Evolutionary conservation across 2,113 vertebrate genomes (phyloP), one percentile per base, ranked within the genome.

Genomic region (Clarias macrocephalus): DNA sequence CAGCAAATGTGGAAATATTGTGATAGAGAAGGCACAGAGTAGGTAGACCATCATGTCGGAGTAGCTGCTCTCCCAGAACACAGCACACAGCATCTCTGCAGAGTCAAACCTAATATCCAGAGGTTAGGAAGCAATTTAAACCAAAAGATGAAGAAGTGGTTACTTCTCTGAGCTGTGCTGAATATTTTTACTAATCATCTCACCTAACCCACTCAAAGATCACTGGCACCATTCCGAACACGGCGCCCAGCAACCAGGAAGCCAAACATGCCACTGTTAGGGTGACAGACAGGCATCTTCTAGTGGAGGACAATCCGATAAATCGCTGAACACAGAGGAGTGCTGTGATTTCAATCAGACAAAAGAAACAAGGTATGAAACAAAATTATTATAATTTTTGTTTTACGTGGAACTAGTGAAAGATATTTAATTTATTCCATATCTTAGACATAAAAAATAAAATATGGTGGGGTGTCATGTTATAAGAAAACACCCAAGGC

Each of bases 31-130:
- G 18, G 91, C 85, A 80, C 94, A 94, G 59, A 95, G 91, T 68
- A 95, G 94, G 92, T 95, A 95, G 82, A 93, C 88, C 89, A 94
- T 63, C 95, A 95, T 94, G 91, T 95, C 94, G 1, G 94, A 94
- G 90, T 93, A 95, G 86, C 91, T 94, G 89, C 76, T 91, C 87
- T 94, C 93, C 95, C 94, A 95, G 89, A 95, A 95, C 63, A 95
- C 94, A 4, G 94, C 92, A 73, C 95, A 95, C 80, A 95, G 88
- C 94, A 95, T 95, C 91, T 95, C 95, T 2, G 94, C 93, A 23
- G 91, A 87, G 87, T 95, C 95, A 12, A 94, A 95, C 89, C 95
- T 95, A 86, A 1, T 30, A 37, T 25, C 56, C 33, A 75, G 57
- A 3, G 7, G 18, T 72, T 66, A 48, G 13, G n/a, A 5, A 80